Conservation (phyloP, 2,888 invertebrate genomes). For the Teleogryllus oceanicus region DNA sequence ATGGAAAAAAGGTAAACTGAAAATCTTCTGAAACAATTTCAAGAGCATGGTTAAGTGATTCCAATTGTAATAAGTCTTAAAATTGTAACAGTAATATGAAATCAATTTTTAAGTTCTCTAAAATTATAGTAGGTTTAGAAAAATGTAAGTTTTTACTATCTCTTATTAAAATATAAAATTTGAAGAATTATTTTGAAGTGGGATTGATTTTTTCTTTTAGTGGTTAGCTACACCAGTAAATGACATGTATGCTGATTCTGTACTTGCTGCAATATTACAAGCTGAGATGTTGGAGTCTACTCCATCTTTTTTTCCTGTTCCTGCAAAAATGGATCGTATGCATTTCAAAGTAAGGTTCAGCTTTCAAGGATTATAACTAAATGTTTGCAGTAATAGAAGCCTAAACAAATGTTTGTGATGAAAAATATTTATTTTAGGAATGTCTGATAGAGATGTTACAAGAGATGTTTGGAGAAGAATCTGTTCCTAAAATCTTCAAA, state of each 20-base stretch:
- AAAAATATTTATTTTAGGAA: constrained; percentile 53
- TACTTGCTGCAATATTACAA: constrained; percentile 81
- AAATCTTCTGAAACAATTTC: too few species aligned
- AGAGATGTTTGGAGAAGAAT: constrained; percentile 94
- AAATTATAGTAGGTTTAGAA: not conserved
- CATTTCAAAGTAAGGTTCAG: constrained; percentile 70
- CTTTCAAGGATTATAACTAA: not conserved
- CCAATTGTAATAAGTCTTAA: too few species aligned
- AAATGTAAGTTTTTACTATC: not conserved
- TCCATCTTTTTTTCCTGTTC: constrained; percentile 49
- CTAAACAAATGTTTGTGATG: not conserved
- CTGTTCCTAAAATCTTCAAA: constrained; percentile 89
- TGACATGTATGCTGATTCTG: constrained; percentile 98
- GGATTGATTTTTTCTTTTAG: constrained; percentile 47
- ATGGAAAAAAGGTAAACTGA: too few species aligned
- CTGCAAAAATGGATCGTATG: constrained; percentile 74
- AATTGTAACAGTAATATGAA: too few species aligned
- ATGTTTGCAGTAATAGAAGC: too few species aligned
- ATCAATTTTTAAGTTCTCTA: too few species aligned
- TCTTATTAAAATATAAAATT: not conserved
- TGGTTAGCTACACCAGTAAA: constrained; percentile 94
- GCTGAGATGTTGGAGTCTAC: constrained; percentile 67
- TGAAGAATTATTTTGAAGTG: too few species aligned
- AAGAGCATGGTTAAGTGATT: too few species aligned
- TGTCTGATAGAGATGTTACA: constrained; percentile 84